phyloP scores from a whole-genome alignment of 2,888 invertebrate genomes.

The Amphipyra berbera region DNA sequence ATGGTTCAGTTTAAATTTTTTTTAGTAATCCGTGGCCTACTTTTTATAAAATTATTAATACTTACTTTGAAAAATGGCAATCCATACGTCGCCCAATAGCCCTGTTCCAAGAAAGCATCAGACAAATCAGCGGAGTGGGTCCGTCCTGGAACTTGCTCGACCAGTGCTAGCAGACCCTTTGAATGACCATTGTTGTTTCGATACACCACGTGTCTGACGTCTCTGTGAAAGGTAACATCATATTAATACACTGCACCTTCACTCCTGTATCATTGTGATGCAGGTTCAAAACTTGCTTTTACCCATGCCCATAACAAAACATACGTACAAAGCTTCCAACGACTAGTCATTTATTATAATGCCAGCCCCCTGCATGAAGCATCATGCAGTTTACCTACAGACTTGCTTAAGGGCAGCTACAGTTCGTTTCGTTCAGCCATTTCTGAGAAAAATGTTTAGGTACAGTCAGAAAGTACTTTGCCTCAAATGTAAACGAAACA shows the following conservation, averaged over 20 bases:
- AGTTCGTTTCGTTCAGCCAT: conserved; percentile 17
- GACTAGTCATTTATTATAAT: conserved; percentile 19
- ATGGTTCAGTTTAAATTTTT: no score
- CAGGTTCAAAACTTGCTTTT: conserved; percentile 6
- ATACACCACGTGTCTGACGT: conserved; percentile 80
- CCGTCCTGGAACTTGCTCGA: conserved; percentile 94
- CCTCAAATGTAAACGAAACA: neutral
- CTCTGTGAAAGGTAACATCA: conserved; percentile 60
- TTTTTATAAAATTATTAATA: conserved; percentile 10
- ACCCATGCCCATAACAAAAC: conserved; percentile 12
- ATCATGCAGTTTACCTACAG: conserved; percentile 15
- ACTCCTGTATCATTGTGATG: neutral
- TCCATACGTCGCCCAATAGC: conserved; percentile 94
- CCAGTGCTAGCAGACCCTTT: conserved; percentile 91
- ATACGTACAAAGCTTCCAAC: conserved; percentile 24
- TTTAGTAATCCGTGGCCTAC: no score
- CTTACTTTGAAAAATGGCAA: conserved; percentile 87
- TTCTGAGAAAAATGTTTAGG: conserved; percentile 35
- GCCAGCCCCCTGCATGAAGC: neutral
- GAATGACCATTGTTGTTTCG: conserved; percentile 73
- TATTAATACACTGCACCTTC: neutral
- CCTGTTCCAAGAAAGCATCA: conserved; percentile 89
- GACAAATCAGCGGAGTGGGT: conserved; percentile 92
- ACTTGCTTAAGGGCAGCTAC: conserved; percentile 6
- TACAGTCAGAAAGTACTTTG: conserved; percentile 11